These are phyloP conservation scores for Macroteleia sp. DNA, from an alignment of 2,888 invertebrate species.

Conservation along the genomic window DNA sequence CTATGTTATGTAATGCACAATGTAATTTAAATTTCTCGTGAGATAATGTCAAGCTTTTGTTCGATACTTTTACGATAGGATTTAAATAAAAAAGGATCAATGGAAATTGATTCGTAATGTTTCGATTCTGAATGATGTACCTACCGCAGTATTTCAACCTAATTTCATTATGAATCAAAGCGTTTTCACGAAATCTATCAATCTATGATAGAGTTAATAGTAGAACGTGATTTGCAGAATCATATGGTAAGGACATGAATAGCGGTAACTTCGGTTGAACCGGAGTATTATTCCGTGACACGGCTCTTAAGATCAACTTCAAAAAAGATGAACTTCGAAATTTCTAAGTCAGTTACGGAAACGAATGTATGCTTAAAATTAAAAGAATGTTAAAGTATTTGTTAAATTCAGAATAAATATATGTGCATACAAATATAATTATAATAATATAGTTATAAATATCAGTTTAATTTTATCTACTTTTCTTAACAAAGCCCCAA, in stretches of 20 bases:
- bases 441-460: no score
- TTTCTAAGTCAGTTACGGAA: no score
- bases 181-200: constrained; percentile 53
- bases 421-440: no score
- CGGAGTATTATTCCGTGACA: constrained; percentile 46
- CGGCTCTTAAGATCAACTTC: constrained; percentile 43
- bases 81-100: constrained; percentile 44
- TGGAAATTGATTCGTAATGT: constrained; percentile 72
- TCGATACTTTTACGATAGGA: constrained; percentile 63
- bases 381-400: no score
- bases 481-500: no score
- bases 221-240: constrained; percentile 47
- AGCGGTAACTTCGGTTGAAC: constrained; percentile 36
- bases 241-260: constrained; percentile 16
- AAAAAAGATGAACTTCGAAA: no score
- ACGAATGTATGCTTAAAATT: no score
- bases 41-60: constrained; percentile 22
- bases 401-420: no score
- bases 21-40: constrained; percentile 4
- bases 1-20: not conserved
- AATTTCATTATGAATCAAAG: constrained; percentile 53
- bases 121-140: constrained; percentile 45
- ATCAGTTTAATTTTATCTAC: no score
- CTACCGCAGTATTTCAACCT: constrained; percentile 50
- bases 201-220: constrained; percentile 39